These are phyloP conservation scores for Hypotaenidia okinawae DNA, from an alignment of 2,797 vertebrate genomes.

Conservation along the genomic window DNA sequence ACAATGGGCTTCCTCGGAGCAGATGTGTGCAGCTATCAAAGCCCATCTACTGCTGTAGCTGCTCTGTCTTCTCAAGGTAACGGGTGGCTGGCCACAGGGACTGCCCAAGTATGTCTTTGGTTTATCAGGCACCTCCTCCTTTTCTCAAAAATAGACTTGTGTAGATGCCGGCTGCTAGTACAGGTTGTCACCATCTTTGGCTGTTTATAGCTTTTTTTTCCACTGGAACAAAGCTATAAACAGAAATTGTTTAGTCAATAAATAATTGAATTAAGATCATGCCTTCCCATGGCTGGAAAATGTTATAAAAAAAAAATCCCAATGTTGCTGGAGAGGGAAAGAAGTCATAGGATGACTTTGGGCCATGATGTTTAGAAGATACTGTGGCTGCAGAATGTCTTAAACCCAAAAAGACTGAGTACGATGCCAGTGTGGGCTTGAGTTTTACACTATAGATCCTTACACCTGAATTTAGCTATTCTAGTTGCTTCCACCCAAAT, in stretches of 20 bases:
- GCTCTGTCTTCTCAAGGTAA: neutral
- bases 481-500: neutral
- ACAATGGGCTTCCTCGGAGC: neutral
- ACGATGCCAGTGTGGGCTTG: neutral
- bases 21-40: neutral
- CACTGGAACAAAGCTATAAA: conserved; percentile 7
- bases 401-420: neutral
- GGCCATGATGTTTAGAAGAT: neutral
- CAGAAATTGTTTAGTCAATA: neutral
- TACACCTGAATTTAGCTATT: neutral
- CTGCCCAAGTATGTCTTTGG: neutral
- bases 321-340: neutral
- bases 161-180: neutral
- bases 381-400: neutral
- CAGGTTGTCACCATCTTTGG: neutral
- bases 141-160: neutral
- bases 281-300: neutral
- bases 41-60: neutral
- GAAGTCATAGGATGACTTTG: neutral
- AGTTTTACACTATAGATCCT: neutral
- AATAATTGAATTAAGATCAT: neutral
- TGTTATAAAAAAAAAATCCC: neutral
- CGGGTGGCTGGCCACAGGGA: fast-evolving
- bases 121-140: neutral
- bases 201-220: conserved; percentile 2